Evolutionary conservation across 2,797 vertebrate genomes (phyloP).

Genomic region (Poecilia gillii): DNA sequence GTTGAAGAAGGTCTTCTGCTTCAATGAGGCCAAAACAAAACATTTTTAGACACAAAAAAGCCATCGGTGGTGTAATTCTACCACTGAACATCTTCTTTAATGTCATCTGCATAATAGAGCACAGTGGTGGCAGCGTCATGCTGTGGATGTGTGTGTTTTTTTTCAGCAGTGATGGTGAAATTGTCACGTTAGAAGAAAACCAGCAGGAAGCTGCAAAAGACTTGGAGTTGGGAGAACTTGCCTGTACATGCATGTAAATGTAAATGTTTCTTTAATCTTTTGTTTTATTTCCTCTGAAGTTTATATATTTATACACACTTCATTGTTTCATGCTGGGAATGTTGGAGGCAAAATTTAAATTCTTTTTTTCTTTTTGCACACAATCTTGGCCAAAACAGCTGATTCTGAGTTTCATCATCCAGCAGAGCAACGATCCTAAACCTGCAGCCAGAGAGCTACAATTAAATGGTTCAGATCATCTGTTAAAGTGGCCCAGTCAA

Average conservation of each 20-base stretch:
- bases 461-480: neutral
- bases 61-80: neutral
- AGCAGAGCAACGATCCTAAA: neutral
- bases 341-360: neutral
- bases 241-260: neutral
- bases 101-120: neutral
- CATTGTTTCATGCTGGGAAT: neutral
- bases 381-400: neutral
- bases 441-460: neutral
- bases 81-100: neutral
- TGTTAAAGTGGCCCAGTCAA: neutral
- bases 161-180: neutral
- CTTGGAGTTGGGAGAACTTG: neutral
- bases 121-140: neutral
- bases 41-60: neutral
- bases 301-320: neutral
- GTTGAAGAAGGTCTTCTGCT: neutral
- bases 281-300: neutral
- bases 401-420: neutral
- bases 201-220: neutral
- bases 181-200: neutral
- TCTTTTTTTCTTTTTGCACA: neutral
- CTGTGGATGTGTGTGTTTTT: neutral
- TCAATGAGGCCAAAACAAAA: neutral
- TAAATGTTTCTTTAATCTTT: neutral